Base-by-base conservation (phyloP, 2,888 invertebrate genomes). In the Trichogramma evanescens region DNA sequence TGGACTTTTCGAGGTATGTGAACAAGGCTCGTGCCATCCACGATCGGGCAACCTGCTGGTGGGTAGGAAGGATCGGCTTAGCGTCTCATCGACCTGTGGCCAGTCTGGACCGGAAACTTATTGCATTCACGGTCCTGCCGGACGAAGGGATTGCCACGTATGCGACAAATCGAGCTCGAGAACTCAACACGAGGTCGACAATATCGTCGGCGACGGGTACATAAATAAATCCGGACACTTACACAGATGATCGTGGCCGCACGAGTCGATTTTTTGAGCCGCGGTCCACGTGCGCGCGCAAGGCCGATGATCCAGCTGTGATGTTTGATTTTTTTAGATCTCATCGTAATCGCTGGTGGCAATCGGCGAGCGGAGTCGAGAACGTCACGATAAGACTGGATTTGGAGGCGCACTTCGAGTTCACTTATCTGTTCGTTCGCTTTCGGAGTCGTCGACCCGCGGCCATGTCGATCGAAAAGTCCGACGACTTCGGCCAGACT, bases 391-490 rank as follows among this genome's bases (percentile, higher is more conserved):
- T 99, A 68, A 91, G 90, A 75, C 82, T 99, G 67, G 92, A 99
- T 76, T 83, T 99, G 78, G 98, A 99, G 79, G 96, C 98, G 0
- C 98, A 99, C 80, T 99, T 99, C 79, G 98, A 98, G 80, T 95
- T 99, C 76, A 99, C 99, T 2, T 99, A 99, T 82, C 86, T 98
- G 73, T 95, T 99, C 69, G 96, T 98, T 76, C 91, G 90, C 50
- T 99, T 99, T 78, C 95, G 96, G 78, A 98, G 98, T 0, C 99
- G 99, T 81, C 86, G 98, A 62, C 99, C 99, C 3, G 93, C 96
- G 26, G 96, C 96, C 62, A 97, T 99, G 97, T 82, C 96, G 65
- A 95, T 99, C 66, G 99, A 99, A 79, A 82, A 95, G 66, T 96
- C 95, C 1, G 93, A 89, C 71, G 98, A 99, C 79, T 95, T 93